These are phyloP conservation scores for Gymnarchus niloticus DNA, from an alignment of 2,113 vertebrate species.

Conservation along the genomic window DNA sequence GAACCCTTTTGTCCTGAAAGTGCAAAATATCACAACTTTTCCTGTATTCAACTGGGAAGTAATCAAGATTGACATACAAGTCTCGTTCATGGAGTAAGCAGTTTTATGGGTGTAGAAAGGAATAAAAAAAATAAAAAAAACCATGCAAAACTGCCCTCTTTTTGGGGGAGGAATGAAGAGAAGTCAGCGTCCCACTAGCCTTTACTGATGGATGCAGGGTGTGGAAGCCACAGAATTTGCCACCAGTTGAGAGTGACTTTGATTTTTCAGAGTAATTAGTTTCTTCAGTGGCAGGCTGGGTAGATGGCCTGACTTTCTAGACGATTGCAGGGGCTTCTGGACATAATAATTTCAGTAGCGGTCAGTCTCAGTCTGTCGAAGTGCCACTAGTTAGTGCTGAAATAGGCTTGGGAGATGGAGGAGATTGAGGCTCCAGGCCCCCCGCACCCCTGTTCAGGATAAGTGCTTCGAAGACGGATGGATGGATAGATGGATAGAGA, in stretches of 20 bases:
- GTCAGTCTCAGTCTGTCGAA: constrained; percentile 29
- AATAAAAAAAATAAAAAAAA: background rate
- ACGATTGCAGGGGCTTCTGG: constrained; percentile 10
- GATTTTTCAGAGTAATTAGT: constrained; percentile 43
- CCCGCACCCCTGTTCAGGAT: background rate
- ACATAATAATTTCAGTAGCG: constrained; percentile 38
- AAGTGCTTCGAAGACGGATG: background rate
- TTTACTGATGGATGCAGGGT: background rate
- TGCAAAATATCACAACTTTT: background rate
- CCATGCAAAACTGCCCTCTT: background rate
- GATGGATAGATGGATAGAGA: background rate
- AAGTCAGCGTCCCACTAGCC: background rate
- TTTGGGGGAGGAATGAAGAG: background rate
- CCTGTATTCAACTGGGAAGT: background rate
- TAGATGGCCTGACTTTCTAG: constrained; percentile 25
- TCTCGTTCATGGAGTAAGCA: background rate
- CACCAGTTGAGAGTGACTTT: constrained; percentile 21
- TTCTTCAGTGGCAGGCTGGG: constrained; percentile 26
- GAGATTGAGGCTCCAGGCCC: background rate
- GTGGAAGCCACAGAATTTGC: constrained; percentile 10
- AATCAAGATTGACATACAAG: background rate
- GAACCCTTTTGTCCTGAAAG: background rate
- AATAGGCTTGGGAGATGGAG: no score
- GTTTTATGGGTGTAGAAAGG: no score
- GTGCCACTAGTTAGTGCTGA: constrained; percentile 40